These are phyloP conservation scores for Drosophila funebris DNA, from an alignment of 1,140 invertebrate species.

Conservation along the genomic window DNA sequence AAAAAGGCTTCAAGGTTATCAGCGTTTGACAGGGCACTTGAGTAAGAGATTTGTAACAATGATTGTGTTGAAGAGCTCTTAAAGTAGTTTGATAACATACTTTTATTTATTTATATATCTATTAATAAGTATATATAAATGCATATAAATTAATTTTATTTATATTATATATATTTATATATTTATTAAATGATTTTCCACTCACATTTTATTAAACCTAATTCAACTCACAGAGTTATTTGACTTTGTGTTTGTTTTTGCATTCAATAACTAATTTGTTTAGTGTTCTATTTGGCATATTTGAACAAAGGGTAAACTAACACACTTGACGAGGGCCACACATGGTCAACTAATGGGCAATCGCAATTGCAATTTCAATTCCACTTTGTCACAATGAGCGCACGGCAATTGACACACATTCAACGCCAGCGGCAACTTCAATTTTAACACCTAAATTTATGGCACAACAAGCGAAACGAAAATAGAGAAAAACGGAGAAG, in stretches of 20 bases:
- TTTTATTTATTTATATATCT: no score
- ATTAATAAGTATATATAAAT: no score
- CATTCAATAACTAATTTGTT: not conserved
- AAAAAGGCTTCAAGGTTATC: conserved; percentile 46
- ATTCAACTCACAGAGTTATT: no score
- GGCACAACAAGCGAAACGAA: conserved; percentile 12
- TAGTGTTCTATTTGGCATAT: not conserved
- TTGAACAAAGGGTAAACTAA: not conserved
- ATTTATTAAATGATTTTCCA: no score
- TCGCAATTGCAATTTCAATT: conserved; percentile 45
- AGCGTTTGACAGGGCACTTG: conserved; percentile 13
- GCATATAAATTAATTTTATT: no score
- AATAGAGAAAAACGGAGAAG: not conserved
- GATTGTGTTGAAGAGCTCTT: not conserved
- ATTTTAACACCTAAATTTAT: conserved; percentile 58
- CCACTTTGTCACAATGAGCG: conserved; percentile 39
- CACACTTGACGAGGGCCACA: not conserved
- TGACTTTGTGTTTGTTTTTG: not conserved
- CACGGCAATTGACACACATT: conserved; percentile 63
- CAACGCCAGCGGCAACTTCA: conserved; percentile 30
- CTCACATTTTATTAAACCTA: no score
- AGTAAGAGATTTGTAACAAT: conserved; percentile 14
- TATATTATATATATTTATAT: no score
- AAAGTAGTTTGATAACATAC: no score
- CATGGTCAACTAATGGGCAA: conserved; percentile 9